Evolutionary conservation across 2,113 vertebrate genomes (phyloP), one percentile per base, ranked within the genome.

Genomic region (Peromyscus polionotus): DNA sequence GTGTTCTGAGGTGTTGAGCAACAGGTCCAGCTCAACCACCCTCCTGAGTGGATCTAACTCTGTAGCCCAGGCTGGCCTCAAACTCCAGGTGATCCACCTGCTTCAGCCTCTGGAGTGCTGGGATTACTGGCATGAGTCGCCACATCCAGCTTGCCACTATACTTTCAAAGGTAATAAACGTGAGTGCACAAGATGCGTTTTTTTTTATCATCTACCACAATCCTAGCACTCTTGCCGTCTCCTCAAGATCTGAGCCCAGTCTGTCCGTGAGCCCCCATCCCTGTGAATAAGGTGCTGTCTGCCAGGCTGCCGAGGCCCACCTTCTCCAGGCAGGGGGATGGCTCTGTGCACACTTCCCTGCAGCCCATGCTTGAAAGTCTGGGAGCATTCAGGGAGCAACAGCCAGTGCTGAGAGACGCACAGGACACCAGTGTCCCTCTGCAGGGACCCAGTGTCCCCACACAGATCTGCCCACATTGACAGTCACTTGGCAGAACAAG

Each of bases 401-500:
- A 67, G 31, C 20, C 31, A 1, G 0, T 31, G 92, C 88, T 48
- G 42, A 76, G 77, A 83, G 68, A 87, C 36, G 59, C 79, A 65
- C 2, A 13, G 4, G 81, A 80, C 8, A 70, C 26, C n/a, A 10
- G 83, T 54, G 51, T 57, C 54, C 11, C 12, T 48, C 24, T 31
- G 26, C 1, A 20, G 70, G 76, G 26, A 90, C 92, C 65, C 70
- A 7, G 3, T 48, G 85, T 88, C 83, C 83, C 42, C 9, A 6
- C 39, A 1, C 0, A 28, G 83, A 45, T 63, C 42, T 88, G 90
- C 88, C 95, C 88, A 76, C 70, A 80, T 26, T 11, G 95, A 75
- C 86, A 93, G 91, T 54, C 42, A 39, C 68, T 81, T 88, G 22
- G 19, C 84, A 39, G 77, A 96, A 76, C 80, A 73, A 68, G 95